phyloP scores from a whole-genome alignment of 2,113 vertebrate genomes.

The Propithecus coquereli region DNA sequence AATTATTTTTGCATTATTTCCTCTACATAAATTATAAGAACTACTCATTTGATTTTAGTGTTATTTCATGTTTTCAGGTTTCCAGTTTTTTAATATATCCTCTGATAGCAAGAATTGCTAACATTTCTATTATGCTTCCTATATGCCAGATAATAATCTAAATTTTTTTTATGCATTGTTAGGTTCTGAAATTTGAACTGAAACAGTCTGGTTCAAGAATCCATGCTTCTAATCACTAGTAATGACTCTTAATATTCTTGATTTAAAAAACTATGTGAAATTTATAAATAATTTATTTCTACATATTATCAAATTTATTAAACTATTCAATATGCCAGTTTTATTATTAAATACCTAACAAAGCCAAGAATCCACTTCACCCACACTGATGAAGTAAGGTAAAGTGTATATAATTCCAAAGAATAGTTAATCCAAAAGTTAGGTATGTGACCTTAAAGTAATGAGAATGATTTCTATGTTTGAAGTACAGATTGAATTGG shows the following conservation, averaged over 20 bases:
- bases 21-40: background rate
- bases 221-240: background rate
- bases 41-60: background rate
- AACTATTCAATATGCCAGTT: background rate
- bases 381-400: background rate
- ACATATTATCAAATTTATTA: background rate
- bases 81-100: background rate
- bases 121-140: background rate
- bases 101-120: background rate
- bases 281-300: background rate
- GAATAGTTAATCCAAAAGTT: background rate
- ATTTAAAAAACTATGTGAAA: background rate
- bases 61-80: background rate
- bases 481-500: background rate
- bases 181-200: background rate
- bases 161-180: background rate
- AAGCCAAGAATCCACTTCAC: background rate
- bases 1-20: background rate
- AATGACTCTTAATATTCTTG: background rate
- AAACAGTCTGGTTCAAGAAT: background rate
- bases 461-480: background rate
- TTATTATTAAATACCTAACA: background rate
- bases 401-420: background rate
- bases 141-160: background rate
- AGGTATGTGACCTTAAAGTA: background rate